Evolutionary conservation across 2,888 invertebrate genomes (phyloP).

Genomic region (Rugalucina vietnamica): DNA sequence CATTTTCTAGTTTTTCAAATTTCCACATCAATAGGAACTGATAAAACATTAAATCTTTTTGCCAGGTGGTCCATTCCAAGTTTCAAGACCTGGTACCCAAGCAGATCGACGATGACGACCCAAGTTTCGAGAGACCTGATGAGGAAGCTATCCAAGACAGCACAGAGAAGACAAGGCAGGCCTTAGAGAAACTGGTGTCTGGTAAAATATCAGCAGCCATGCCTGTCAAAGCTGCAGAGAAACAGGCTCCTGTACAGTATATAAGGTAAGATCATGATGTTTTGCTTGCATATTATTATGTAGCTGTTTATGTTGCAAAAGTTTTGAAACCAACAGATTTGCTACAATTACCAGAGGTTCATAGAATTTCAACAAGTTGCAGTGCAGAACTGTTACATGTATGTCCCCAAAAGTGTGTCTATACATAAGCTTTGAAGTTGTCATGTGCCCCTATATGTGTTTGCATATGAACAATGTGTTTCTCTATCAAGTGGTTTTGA

Average conservation of each 20-base stretch:
- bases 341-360: too few species aligned
- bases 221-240: conserved; percentile 98
- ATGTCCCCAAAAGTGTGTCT: too few species aligned
- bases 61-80: conserved; percentile 93
- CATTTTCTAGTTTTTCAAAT: too few species aligned
- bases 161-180: conserved; percentile 94
- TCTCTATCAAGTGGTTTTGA: neutral
- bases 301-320: neutral
- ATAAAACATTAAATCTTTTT: too few species aligned
- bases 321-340: neutral
- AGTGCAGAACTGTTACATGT: too few species aligned
- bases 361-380: too few species aligned
- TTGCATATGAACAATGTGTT: too few species aligned
- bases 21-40: too few species aligned
- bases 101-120: conserved; percentile 96
- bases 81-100: conserved; percentile 95
- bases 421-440: too few species aligned
- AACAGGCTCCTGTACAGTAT: conserved; percentile 96
- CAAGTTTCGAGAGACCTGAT: conserved; percentile 93
- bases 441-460: too few species aligned
- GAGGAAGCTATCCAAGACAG: conserved; percentile 93
- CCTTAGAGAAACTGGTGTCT: conserved; percentile 91
- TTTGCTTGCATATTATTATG: too few species aligned
- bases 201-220: conserved; percentile 97
- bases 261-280: too few species aligned